Evolutionary conservation across 2,797 vertebrate genomes (phyloP).

Genomic region (Brachymystax lenok): DNA sequence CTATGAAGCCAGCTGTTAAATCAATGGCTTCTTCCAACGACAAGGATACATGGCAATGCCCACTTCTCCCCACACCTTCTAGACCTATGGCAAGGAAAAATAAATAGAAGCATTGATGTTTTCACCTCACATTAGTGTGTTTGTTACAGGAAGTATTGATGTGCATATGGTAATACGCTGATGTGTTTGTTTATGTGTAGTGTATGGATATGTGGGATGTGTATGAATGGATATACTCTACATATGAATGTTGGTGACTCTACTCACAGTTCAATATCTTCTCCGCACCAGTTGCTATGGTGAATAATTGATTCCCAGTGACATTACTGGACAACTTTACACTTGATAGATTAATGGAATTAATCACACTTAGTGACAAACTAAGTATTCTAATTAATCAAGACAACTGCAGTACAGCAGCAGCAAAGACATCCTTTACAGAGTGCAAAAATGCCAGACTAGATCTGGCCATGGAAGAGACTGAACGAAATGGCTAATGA

Average conservation of each 20-base stretch:
- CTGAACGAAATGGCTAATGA: not conserved
- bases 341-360: constrained; percentile 75
- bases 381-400: constrained; percentile 80
- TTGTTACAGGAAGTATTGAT: not conserved
- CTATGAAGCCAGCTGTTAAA: constrained; percentile 59
- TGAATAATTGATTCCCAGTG: constrained; percentile 69
- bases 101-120: not conserved
- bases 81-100: constrained; percentile 35
- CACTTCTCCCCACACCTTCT: constrained; percentile 40
- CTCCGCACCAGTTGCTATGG: constrained; percentile 63
- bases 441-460: constrained; percentile 32
- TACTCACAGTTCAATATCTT: constrained; percentile 37
- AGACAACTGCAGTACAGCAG: constrained; percentile 57
- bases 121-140: not conserved
- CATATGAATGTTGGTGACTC: constrained; percentile 13
- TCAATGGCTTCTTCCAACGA: constrained; percentile 60
- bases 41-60: constrained; percentile 16
- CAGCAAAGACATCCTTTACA: constrained; percentile 33
- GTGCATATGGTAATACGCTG: not conserved
- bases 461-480: constrained; percentile 30
- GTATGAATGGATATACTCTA: not conserved
- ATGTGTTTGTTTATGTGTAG: not conserved
- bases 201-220: not conserved
- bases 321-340: constrained; percentile 67
- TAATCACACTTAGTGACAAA: constrained; percentile 79